Conservation (phyloP, 2,797 vertebrate genomes). For the Gephyroberyx darwinii region DNA sequence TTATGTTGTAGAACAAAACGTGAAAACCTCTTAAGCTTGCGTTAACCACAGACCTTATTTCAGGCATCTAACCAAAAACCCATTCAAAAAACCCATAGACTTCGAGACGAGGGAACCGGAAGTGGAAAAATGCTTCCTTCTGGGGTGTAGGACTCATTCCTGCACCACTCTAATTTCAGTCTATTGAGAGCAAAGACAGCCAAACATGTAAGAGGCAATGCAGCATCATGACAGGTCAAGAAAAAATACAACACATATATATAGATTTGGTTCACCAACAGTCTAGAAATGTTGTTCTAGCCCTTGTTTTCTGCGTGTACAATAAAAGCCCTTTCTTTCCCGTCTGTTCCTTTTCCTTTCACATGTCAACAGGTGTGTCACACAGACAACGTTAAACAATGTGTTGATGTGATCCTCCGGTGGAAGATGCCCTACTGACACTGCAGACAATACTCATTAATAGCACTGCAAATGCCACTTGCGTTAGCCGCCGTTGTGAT, state of each 20-base stretch:
- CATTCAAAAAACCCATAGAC: too few species aligned
- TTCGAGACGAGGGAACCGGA: too few species aligned
- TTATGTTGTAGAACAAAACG: too few species aligned
- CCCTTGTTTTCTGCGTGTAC: not conserved
- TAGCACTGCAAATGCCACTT: conserved; percentile 59
- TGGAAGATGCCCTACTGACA: conserved; percentile 17
- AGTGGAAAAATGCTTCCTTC: too few species aligned
- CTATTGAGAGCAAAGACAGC: conserved; percentile 17
- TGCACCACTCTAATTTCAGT: too few species aligned
- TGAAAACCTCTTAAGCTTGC: too few species aligned
- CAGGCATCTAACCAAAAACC: too few species aligned
- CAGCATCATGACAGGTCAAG: conserved; percentile 33
- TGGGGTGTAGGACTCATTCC: too few species aligned
- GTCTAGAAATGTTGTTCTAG: conserved; percentile 1
- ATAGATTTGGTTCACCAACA: not conserved
- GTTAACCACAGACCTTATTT: too few species aligned
- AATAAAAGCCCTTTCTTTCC: not conserved
- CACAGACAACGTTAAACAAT: conserved; percentile 11
- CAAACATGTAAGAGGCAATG: conserved; percentile 32
- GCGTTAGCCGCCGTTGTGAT: conserved; percentile 65
- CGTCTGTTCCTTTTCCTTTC: conserved; percentile 17
- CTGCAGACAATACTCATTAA: conserved; percentile 49
- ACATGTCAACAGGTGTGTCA: conserved; percentile 16
- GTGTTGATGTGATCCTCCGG: conserved; percentile 15
- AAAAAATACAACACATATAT: conserved; percentile 9